Evolutionary conservation across 1,140 invertebrate genomes (phyloP).

Genomic region (Physella acuta): DNA sequence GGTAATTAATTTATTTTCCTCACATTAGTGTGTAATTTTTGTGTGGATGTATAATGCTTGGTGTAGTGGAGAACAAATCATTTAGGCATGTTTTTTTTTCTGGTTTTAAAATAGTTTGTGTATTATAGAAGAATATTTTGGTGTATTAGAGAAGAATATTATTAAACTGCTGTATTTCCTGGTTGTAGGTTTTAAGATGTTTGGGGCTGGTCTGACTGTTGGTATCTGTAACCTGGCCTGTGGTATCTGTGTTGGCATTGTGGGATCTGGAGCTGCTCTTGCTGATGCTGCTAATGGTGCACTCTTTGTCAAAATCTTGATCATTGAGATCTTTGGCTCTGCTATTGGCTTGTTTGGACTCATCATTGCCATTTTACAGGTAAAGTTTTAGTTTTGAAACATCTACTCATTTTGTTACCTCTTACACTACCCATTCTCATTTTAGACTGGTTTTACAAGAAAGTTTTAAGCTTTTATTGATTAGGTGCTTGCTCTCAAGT

Average conservation of each 20-base stretch:
- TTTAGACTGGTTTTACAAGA: too few relatives aligned
- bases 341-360: constrained; percentile 97
- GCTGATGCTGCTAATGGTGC: constrained; percentile 92
- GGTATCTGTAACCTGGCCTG: constrained; percentile 93
- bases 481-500: too few relatives aligned
- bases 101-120: too few relatives aligned
- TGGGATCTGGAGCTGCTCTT: constrained; percentile 91
- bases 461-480: too few relatives aligned
- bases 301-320: constrained; percentile 95
- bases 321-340: constrained; percentile 97
- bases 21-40: too few relatives aligned
- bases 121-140: not conserved
- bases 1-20: constrained; percentile 27
- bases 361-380: constrained; percentile 96
- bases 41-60: too few relatives aligned
- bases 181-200: constrained; percentile 83
- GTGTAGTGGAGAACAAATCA: too few relatives aligned
- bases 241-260: constrained; percentile 92
- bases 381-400: too few relatives aligned
- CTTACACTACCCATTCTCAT: too few relatives aligned
- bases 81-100: too few relatives aligned
- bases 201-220: constrained; percentile 91
- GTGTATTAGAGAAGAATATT: not conserved
- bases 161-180: not conserved
- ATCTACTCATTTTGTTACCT: too few relatives aligned